Percentiles rank a stretch among this genome's conserved stretches.
phyloP scores from a whole-genome alignment of 2,797 vertebrate species.

The Pangasius macronema region DNA sequence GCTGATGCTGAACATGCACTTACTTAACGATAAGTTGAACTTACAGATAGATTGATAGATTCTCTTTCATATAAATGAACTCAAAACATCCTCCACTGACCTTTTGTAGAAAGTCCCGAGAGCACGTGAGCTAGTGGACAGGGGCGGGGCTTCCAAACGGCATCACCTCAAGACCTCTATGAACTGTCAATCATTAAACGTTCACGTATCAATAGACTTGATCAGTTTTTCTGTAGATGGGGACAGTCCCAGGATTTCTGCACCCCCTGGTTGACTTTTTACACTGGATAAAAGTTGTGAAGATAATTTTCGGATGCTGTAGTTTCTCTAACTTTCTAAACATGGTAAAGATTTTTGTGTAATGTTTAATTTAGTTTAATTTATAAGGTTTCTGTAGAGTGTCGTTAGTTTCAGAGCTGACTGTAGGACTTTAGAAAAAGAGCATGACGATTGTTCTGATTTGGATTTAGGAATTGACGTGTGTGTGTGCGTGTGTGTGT shows the following conservation, averaged over 20 bases:
- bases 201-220: not conserved
- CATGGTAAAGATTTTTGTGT: not conserved
- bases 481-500: slow-evolving; percentile 10
- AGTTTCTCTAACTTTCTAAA: not conserved
- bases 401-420: not conserved
- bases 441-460: not conserved
- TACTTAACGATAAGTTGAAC: not conserved
- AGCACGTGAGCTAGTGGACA: not conserved
- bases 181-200: not conserved
- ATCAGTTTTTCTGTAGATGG: not conserved
- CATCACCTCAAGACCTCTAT: not conserved
- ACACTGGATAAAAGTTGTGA: not conserved
- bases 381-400: not conserved
- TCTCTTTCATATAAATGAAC: not conserved
- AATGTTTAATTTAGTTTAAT: too few relatives aligned
- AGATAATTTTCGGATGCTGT: not conserved
- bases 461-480: not conserved
- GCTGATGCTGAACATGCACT: not conserved
- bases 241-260: not conserved
- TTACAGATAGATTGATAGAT: not conserved
- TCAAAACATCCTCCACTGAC: not conserved
- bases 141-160: not conserved
- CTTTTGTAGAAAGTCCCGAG: not conserved
- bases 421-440: not conserved
- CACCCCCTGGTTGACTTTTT: not conserved